Percentiles rank a stretch among this genome's conserved stretches.
Conservation (phyloP, 1,140 invertebrate species). For the Chironomus tepperi region DNA sequence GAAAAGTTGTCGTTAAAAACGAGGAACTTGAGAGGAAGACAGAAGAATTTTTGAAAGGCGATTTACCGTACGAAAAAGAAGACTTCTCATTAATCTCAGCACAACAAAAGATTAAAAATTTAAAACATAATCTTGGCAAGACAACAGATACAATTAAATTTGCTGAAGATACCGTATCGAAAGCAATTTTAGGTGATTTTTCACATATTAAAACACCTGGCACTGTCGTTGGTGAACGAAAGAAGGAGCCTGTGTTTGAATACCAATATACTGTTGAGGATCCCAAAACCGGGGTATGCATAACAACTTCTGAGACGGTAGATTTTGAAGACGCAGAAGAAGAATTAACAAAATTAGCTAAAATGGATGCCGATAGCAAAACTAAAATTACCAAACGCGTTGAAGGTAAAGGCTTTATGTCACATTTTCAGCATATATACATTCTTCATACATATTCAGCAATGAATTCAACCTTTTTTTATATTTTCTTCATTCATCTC, state of each 20-base stretch:
- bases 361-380: not conserved
- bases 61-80: slow-evolving; percentile 31
- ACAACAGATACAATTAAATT: slow-evolving; percentile 38
- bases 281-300: slow-evolving; percentile 22
- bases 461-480: not conserved
- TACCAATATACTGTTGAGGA: slow-evolving; percentile 21
- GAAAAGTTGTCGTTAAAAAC: slow-evolving; percentile 36
- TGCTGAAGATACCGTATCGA: slow-evolving; percentile 39
- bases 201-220: slow-evolving; percentile 37
- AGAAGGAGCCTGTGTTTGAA: slow-evolving; percentile 2
- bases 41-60: slow-evolving; percentile 38
- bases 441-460: not conserved
- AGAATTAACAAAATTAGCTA: slow-evolving; percentile 3
- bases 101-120: slow-evolving; percentile 38
- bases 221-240: not conserved
- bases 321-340: slow-evolving; percentile 21
- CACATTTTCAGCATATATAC: not conserved
- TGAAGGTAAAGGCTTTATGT: slow-evolving; percentile 6
- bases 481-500: not conserved
- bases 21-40: slow-evolving; percentile 38
- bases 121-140: slow-evolving; percentile 38
- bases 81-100: slow-evolving; percentile 38
- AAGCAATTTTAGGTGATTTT: slow-evolving; percentile 38
- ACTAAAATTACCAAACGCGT: not conserved
- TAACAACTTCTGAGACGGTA: slow-evolving; percentile 11